Evolutionary conservation across 2,888 invertebrate species (phyloP), one percentile per base, ranked within the genome.

Genomic region (Cylloceria caligata): DNA sequence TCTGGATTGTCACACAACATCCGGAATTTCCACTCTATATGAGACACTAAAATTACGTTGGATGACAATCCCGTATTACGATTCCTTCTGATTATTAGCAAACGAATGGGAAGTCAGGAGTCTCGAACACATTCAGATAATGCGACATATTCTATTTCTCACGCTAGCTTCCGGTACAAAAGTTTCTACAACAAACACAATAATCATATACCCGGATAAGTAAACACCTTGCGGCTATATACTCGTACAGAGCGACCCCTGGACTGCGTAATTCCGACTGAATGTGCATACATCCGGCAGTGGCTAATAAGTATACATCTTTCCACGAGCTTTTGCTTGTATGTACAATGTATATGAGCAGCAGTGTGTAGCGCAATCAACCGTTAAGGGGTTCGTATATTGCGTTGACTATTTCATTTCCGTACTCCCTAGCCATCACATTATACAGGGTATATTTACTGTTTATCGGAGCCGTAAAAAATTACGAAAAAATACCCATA

Each of bases 161-260:
- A n/a, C 60, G 49, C 36, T 36, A 11, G 45, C 30, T n/a, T 21
- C 2, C 4, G 21, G 49, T 24, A 49, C 19, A 21, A 49, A 77
- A 77, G 76, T 77, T 77, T 77, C 52, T 47, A 36, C 19, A 69
- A 69, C 71, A 57, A 71, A 55, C 49, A 71, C 55, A 78, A 78
- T 71, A 71, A 78, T 71, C 34, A 78, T 57, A 65, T 36, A 47
- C 21, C 55, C 27, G 34, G 34, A 30, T 42, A 52, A 65, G 64
- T 47, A 71, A 71, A 34, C 21, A 42, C 55, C 77, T 64, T 52
- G 71, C 55, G 77, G 77, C 77, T 71, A 16, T 77, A n/a, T n/a
- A n/a, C n/a, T n/a, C n/a, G 30, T 71, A 64, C 68, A 52, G 1
- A n/a, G 36, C 39, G 34, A 21, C 3, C 19, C 30, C 16, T 16